Base-by-base conservation (phyloP, 2,888 invertebrate genomes). In the Noctua janthe region DNA sequence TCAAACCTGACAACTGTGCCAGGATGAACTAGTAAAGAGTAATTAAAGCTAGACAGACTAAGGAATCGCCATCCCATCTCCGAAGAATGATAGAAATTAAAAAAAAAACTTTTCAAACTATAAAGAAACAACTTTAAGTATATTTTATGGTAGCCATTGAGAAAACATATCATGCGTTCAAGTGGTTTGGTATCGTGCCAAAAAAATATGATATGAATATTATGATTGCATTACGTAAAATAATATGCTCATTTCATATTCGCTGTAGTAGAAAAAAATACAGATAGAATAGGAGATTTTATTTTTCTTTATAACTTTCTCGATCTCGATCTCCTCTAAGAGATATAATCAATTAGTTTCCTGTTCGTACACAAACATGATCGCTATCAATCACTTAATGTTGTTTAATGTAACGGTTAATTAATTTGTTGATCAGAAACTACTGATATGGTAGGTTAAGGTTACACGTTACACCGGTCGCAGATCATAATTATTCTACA, bases 221-320 rank as follows among this genome's bases (percentile, higher is more conserved):
- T 82, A 81, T 75, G 76, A 80, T 84, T 74, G 51, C 59, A 78
- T 84, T 81, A 82, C 62, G 39, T 82, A 75, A 88, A 81, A 83
- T 72, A 81, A 67, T 51, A 83, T 67, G 35, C 51, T 74, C 62
- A 54, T 81, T 85, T 74, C 29, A 64, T 74, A 81, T 84, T 71
- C 59, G 73, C 20, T 79, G 51, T 71, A 76, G 54, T 71, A 71
- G 72, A 49, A 66, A 71, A 59, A 84, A 43, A 35, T 20, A 35
- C 29, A 43, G 2, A 49, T 49, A 49, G n/a, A 29, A 59, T 39
- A 70, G 3, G 35, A 35, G 17, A 56, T 66, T 64, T 64, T 29
- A 39, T 20, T 39, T 39, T 66, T 64, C 35, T 35, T 10, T 20
- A 10, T 10, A 20, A 17, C 20, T 64, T 35, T 15, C 29, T 62